Base-by-base conservation (phyloP, 2,888 invertebrate species). In the Muschampia plurimacula region DNA sequence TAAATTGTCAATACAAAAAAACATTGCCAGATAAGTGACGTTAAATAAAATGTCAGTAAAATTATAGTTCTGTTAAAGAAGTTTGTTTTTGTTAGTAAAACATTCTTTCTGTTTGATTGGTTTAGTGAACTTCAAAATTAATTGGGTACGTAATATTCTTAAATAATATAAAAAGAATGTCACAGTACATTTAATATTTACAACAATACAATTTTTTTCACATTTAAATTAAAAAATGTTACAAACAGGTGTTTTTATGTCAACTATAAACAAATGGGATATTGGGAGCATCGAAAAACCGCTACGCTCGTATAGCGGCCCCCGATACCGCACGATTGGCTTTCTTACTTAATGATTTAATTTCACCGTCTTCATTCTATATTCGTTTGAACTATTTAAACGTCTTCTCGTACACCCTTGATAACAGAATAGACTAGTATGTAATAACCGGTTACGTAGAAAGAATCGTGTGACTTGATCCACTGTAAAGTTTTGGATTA, bases 371-470 rank as follows among this genome's bases (percentile, higher is more conserved):
- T 32, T 44, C 39, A 72, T 67, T 62, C 65, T 57, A 46, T 46
- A 70, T 71, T 41, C 67, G 67, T 62, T 62, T 39, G 52, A 44
- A 44, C 13, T 67, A 66, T 36, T 67, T 52, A 72, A 62, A 72
- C 52, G 52, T 62, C 52, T 67, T 62, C 41, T 67, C 72, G 73
- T 72, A 71, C 73, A 75, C 74, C 76, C 75, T 75, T 77, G 75
- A 74, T 69, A 64, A 62, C 74, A 69, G 72, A 77, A 62, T 74
- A 69, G 69, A 77, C 76, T 73, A 74, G 76, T 75, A 75, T 77
- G 46, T 41, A 69, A 32, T 65, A 75, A 75, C 76, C 73, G 74
- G 76, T 77, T 75, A 32, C 28, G 44, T 59, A 66, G 32, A 60
- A 52, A 55, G 15, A 60, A 13, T 13, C n/a, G n/a, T 59, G 59